A percentile compares a stretch with the other conserved stretches of the same genome.
Evolutionary conservation across 2,797 vertebrate species (phyloP).

Genomic region (Anolis apletophallus): DNA sequence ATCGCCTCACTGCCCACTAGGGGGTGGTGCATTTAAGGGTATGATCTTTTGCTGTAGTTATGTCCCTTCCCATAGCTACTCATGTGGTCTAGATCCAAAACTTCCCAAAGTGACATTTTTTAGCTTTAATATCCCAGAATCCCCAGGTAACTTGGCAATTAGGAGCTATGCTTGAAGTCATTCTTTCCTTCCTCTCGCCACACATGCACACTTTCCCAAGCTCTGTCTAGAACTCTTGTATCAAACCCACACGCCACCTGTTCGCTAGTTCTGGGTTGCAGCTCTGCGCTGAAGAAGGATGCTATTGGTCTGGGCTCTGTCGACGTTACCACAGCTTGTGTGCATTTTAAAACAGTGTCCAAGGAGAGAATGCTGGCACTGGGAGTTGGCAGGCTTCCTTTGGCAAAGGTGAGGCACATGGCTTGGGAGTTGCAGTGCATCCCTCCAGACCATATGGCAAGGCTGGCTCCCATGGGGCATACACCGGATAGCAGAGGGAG

Average conservation of each 20-base stretch:
- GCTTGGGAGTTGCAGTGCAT: neutral
- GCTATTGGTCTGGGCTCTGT: neutral
- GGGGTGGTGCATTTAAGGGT: neutral
- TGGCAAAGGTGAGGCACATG: constrained; percentile 25
- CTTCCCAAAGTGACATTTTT: neutral
- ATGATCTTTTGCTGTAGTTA: too few relatives aligned
- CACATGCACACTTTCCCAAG: too few relatives aligned
- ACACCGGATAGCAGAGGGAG: constrained; percentile 28
- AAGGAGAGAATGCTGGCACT: constrained; percentile 11
- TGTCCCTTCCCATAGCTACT: neutral
- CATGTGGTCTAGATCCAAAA: neutral
- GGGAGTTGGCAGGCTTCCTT: constrained; percentile 27
- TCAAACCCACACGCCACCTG: neutral
- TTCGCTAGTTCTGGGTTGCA: neutral
- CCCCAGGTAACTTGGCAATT: too few relatives aligned
- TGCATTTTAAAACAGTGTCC: constrained; percentile 3
- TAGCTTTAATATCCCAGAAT: too few relatives aligned
- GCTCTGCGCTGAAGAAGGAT: neutral
- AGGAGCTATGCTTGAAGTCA: too few relatives aligned
- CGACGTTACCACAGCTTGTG: neutral
- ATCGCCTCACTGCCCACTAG: too few relatives aligned
- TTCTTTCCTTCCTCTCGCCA: too few relatives aligned
- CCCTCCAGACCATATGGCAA: constrained; percentile 31
- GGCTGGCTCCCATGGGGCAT: constrained; percentile 23
- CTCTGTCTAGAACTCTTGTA: neutral